Evolutionary conservation across 2,888 invertebrate genomes (phyloP).

Genomic region (Gymnocheta viridis): DNA sequence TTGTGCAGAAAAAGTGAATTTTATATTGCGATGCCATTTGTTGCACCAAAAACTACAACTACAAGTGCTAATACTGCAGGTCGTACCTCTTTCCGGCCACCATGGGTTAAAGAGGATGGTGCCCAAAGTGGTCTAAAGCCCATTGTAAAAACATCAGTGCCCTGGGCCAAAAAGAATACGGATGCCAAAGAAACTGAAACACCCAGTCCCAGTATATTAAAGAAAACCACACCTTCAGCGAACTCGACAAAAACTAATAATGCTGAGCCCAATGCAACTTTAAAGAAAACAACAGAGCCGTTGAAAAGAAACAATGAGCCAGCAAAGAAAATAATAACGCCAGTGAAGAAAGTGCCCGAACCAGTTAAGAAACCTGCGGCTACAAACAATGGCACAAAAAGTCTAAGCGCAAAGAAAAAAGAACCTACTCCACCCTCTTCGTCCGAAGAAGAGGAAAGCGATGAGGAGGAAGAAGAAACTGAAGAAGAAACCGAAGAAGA

Average conservation of each 20-base stretch:
- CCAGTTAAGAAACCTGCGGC: conserved; percentile 22
- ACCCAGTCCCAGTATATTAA: conserved; percentile 59
- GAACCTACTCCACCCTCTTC: conserved; percentile 78
- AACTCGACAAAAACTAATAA: conserved; percentile 72
- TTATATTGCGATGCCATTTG: conserved; percentile 79
- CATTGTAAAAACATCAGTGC: conserved; percentile 81
- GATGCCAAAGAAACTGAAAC: conserved; percentile 72
- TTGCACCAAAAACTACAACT: conserved; percentile 76
- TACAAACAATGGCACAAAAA: conserved; percentile 42
- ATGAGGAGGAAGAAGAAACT: conserved; percentile 67
- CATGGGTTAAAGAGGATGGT: conserved; percentile 86
- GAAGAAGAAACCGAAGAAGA: conserved; percentile 71
- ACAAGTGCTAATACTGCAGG: conserved; percentile 72
- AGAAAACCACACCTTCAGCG: conserved; percentile 60
- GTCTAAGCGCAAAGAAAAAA: conserved; percentile 75
- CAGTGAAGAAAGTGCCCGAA: conserved; percentile 72
- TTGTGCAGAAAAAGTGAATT: conserved; percentile 9
- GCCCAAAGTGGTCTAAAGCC: conserved; percentile 80
- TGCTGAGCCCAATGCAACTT: conserved; percentile 56
- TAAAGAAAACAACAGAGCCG: conserved; percentile 72
- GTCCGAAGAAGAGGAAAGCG: conserved; percentile 72
- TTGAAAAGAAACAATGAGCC: conserved; percentile 70
- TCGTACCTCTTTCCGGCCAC: conserved; percentile 87
- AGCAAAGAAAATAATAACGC: conserved; percentile 67
- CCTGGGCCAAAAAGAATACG: conserved; percentile 82